phyloP scores from a whole-genome alignment of 2,888 invertebrate species.

The Drosophila mercatorum region DNA sequence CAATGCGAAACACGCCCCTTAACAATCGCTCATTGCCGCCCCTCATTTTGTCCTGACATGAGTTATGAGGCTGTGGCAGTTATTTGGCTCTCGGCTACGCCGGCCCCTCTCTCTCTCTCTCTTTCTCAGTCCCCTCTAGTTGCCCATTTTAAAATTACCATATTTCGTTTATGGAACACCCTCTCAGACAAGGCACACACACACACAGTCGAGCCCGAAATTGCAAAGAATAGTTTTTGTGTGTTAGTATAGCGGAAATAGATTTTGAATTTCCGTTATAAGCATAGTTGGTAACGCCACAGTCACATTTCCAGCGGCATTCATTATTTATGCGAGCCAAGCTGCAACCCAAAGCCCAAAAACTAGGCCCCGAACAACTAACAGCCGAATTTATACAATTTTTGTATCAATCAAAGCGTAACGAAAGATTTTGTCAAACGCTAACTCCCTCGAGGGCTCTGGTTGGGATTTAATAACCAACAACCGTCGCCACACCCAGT shows the following conservation, averaged over 20 bases:
- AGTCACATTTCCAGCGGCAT: conserved; percentile 43
- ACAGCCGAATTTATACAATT: conserved; percentile 35
- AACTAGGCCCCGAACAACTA: conserved; percentile 21
- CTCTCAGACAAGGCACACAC: conserved; percentile 12
- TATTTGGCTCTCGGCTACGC: conserved; percentile 47
- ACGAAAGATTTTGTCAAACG: conserved; percentile 21
- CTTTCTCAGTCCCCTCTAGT: conserved; percentile 16
- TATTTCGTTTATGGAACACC: conserved; percentile 52
- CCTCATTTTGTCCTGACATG: conserved; percentile 49
- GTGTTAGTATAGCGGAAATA: conserved; percentile 59
- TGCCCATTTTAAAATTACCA: conserved; percentile 67
- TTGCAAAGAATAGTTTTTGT: conserved; percentile 45
- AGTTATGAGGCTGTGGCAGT: conserved; percentile 65
- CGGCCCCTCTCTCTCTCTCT: conserved; percentile 6
- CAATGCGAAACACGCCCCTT: conserved; percentile 21
- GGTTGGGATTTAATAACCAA: conserved; percentile 51
- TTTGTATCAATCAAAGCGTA: conserved; percentile 44
- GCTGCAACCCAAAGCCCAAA: conserved; percentile 3
- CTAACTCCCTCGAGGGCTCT: conserved; percentile 7
- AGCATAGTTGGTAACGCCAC: conserved; percentile 38
- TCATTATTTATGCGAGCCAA: conserved; percentile 51
- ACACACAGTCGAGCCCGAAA: conserved; percentile 30
- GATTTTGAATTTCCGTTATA: conserved; percentile 72
- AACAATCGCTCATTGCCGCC: conserved; percentile 71
- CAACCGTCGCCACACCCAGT: conserved; percentile 1